These are phyloP conservation scores for Argyresthia goedartella DNA, from an alignment of 2,888 invertebrate species.

Conservation along the genomic window DNA sequence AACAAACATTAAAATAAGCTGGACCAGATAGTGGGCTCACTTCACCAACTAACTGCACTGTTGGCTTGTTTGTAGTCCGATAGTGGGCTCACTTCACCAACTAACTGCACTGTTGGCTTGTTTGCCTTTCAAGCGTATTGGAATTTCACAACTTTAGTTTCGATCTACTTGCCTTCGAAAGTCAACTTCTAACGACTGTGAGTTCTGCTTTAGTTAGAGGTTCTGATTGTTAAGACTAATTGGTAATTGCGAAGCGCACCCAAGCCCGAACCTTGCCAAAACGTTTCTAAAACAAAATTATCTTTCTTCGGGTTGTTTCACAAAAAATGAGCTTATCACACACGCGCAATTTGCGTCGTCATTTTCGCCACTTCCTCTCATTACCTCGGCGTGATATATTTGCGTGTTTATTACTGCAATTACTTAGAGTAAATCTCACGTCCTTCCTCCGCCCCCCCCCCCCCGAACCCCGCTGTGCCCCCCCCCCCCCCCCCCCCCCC, in stretches of 20 bases:
- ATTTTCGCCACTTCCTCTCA: constrained; percentile 68
- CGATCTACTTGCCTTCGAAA: neutral
- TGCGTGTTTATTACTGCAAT: constrained; percentile 73
- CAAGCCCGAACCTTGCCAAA: neutral
- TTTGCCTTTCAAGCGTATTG: neutral
- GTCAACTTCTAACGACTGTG: neutral
- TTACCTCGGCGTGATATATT: constrained; percentile 69
- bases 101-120: constrained; percentile 13
- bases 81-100: constrained; percentile 22
- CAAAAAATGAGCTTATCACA: constrained; percentile 65
- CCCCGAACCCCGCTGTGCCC: constrained; percentile 13
- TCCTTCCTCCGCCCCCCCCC: constrained; percentile 55
- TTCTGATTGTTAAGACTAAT: no score
- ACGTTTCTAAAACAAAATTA: constrained; percentile 9
- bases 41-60: constrained; percentile 19
- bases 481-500: constrained; percentile 21
- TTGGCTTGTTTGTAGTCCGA: constrained; percentile 7
- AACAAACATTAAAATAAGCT: constrained; percentile 29
- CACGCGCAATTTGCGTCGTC: constrained; percentile 69
- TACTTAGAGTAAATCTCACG: constrained; percentile 73
- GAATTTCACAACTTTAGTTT: neutral
- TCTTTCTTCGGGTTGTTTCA: constrained; percentile 25
- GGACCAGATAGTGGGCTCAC: constrained; percentile 20
- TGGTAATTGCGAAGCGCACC: neutral
- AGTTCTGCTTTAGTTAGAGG: neutral